Evolutionary conservation across 2,113 vertebrate species (phyloP), one percentile per base, ranked within the genome.

Genomic region (Thryonomys swinderianus): DNA sequence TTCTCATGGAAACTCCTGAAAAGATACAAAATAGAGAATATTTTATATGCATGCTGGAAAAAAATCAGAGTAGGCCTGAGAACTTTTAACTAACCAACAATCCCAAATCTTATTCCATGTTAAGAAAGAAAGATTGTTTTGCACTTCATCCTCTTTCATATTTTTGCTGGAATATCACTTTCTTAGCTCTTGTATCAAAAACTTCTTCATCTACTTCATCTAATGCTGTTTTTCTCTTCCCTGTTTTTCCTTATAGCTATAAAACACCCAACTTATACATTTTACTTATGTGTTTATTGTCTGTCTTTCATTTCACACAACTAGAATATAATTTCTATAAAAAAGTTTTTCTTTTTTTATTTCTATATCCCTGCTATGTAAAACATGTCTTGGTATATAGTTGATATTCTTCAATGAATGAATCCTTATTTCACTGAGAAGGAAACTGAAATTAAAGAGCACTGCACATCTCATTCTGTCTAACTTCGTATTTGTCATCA

Each of bases 401-500:
- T 17, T 84, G 57, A 13, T 21, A 37, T 59, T 90, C 48, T 73
- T 86, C n/a, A 94, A 40, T 57, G 21, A 76, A 76, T 23, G 5
- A 91, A 67, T 82, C 57, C 20, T 61, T 53, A 2, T 78, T 76
- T 88, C 66, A 37, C 25, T 37, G 32, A 62, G 40, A 34, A 93
- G n/a, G 73, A 90, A 90, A 40, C 66, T 59, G 82, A 89, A 2
- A 12, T 85, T 89, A 84, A 34, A 89, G 73, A 81, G 55, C 34
- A 23, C 37, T 32, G 0, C 25, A 25, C 5, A 45, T 76, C 51
- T 90, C 48, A 20, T 82, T 89, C 40, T 88, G 18, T 40, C 6
- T 85, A 30, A 45, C 71, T 93, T 85, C 13, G 51, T 80, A 30
- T 57, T 93, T 42, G 30, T 11, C n/a, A 17, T 80, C 62, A 37